Conservation (phyloP, 2,113 vertebrate genomes). For the Sula dactylatra region DNA sequence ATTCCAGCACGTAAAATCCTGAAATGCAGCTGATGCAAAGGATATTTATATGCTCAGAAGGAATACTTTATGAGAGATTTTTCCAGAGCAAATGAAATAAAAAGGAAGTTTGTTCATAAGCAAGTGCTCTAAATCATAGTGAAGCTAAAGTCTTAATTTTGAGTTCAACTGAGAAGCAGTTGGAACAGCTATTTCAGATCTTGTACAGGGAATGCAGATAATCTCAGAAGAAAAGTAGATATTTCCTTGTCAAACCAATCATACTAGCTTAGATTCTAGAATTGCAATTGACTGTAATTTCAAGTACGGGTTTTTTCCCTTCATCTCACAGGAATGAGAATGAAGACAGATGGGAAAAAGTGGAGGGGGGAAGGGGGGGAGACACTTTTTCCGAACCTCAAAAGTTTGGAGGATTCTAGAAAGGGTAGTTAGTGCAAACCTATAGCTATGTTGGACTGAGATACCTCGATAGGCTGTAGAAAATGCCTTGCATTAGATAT, state of each 20-base stretch:
- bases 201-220: background rate
- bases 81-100: background rate
- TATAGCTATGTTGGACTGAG: background rate
- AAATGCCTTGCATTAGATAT: background rate
- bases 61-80: background rate
- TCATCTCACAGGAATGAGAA: background rate
- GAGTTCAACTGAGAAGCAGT: background rate
- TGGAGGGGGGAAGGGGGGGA: background rate
- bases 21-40: background rate
- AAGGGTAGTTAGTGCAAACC: background rate
- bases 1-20: background rate
- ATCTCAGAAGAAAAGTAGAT: background rate
- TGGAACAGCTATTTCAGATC: background rate
- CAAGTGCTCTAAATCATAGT: background rate
- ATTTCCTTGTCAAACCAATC: background rate
- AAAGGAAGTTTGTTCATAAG: background rate
- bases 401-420: background rate
- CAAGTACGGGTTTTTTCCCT: background rate
- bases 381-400: background rate
- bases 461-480: background rate
- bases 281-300: background rate
- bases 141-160: background rate
- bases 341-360: background rate
- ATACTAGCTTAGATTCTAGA: background rate
- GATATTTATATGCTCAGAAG: background rate